Conservation (phyloP, 2,113 vertebrate genomes). For the Pomatorhinus ruficollis region DNA sequence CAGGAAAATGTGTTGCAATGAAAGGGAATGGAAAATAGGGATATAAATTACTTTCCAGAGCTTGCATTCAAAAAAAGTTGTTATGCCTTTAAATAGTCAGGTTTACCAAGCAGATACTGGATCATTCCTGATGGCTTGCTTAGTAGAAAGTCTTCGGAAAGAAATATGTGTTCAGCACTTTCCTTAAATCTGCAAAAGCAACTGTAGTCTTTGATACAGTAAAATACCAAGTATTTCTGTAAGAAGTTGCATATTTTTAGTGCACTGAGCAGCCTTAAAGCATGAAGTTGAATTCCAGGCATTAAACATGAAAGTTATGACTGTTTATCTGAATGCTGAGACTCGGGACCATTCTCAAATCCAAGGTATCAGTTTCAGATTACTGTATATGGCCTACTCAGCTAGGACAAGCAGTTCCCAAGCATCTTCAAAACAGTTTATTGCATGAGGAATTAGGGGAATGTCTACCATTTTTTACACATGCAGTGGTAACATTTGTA, state of each 20-base stretch:
- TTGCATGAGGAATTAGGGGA: not conserved
- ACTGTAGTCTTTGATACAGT: not conserved
- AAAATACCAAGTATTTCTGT: not conserved
- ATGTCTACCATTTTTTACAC: not conserved
- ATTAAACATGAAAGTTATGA: not conserved
- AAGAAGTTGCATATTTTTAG: not conserved
- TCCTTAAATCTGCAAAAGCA: conserved; percentile 22
- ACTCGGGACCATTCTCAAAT: not conserved
- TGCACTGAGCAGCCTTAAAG: not conserved
- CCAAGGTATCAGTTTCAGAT: not conserved
- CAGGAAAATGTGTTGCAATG: conserved; percentile 41
- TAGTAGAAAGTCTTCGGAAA: conserved; percentile 32
- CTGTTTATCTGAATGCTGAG: not conserved
- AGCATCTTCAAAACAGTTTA: not conserved
- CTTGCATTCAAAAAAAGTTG: conserved; percentile 56
- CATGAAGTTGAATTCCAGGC: not conserved
- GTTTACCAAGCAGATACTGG: conserved; percentile 52
- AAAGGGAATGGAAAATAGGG: conserved; percentile 34
- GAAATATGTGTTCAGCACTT: conserved; percentile 12
- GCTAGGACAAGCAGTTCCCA: not conserved
- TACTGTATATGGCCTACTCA: not conserved
- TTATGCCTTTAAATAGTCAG: conserved; percentile 33
- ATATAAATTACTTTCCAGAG: conserved; percentile 51
- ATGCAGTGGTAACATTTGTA: not conserved
- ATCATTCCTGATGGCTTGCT: conserved; percentile 47